A percentile compares a stretch with the other conserved stretches of the same genome.
Conservation (phyloP, 1,140 invertebrate species). For the Lordiphosa collinella region DNA sequence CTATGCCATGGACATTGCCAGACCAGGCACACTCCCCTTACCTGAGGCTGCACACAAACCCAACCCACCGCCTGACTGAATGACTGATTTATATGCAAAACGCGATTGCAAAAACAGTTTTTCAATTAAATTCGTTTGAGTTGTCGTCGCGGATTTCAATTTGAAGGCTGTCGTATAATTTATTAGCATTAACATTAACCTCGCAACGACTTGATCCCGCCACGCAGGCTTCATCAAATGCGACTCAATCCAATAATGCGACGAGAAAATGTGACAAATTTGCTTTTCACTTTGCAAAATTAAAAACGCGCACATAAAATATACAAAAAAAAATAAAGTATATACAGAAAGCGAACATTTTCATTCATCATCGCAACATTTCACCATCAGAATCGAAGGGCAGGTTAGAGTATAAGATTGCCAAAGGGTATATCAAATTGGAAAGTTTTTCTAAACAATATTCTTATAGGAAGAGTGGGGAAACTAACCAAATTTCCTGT, state of each 20-base stretch:
- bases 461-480: no score
- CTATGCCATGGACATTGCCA: slow-evolving; percentile 28
- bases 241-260: slow-evolving; percentile 30
- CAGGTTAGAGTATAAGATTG: no score
- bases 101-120: slow-evolving; percentile 61
- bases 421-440: no score
- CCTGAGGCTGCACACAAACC: neutral
- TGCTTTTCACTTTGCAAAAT: slow-evolving; percentile 75
- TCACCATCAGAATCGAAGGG: no score
- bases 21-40: neutral
- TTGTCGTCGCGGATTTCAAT: slow-evolving; percentile 71
- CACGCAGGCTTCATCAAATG: slow-evolving; percentile 40
- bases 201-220: slow-evolving; percentile 50
- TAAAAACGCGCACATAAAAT: slow-evolving; percentile 67
- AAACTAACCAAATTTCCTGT: no score
- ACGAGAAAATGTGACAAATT: slow-evolving; percentile 66
- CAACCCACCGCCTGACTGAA: slow-evolving; percentile 9
- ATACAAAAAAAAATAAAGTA: slow-evolving; percentile 21
- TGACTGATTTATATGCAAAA: slow-evolving; percentile 73
- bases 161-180: slow-evolving; percentile 73
- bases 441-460: no score
- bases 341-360: slow-evolving; percentile 21
- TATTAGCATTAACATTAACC: slow-evolving; percentile 76
- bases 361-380: slow-evolving; percentile 68
- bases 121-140: slow-evolving; percentile 76